Evolutionary conservation across 2,113 vertebrate genomes (phyloP), one percentile per base, ranked within the genome.

Genomic region (Notothenia coriiceps): DNA sequence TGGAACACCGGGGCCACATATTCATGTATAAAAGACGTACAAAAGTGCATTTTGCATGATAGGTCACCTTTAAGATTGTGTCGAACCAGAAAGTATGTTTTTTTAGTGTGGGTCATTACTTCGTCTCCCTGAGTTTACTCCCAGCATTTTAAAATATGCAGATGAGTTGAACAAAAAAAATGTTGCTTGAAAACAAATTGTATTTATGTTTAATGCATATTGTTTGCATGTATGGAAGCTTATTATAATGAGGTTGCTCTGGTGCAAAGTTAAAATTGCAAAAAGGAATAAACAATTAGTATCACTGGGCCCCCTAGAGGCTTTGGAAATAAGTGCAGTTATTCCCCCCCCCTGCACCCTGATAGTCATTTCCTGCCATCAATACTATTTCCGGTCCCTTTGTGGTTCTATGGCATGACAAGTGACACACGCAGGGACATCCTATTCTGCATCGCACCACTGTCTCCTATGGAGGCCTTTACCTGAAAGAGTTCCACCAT

Each of bases 241-340:
- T 40, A 47, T 62, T 61, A 49, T 17, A 13, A 25, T 62, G 10
- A 40, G 17, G 29, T 61, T 63, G 29, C 65, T 44, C 6, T 40
- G 46, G 25, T 64, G 25, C 59, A 29, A 44, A 69, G 43, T 52
- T 76, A 71, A 71, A 82, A 87, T 88, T 84, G 77, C 68, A 52
- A 57, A 74, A 79, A 71, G 12, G 18, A 67, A 66, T 56, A 29
- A 51, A 82, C 79, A 70, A 60, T 86, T 77, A 82, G 83, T 84
- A 70, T 85, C 79, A 77, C 79, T 88, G 64, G 83, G 81, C 88
- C 88, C 81, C 80, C 90, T 92, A 67, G 77, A 90, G 91, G 88
- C 51, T 73, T 56, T 18, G 68, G 17, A 72, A 29, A 52, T 57
- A 69, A 87, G 65, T 90, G 81, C 86, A 89, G 59, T 29, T 70